Evolutionary conservation across 1,140 invertebrate species (phyloP).

Genomic region (Drepana arcuata): DNA sequence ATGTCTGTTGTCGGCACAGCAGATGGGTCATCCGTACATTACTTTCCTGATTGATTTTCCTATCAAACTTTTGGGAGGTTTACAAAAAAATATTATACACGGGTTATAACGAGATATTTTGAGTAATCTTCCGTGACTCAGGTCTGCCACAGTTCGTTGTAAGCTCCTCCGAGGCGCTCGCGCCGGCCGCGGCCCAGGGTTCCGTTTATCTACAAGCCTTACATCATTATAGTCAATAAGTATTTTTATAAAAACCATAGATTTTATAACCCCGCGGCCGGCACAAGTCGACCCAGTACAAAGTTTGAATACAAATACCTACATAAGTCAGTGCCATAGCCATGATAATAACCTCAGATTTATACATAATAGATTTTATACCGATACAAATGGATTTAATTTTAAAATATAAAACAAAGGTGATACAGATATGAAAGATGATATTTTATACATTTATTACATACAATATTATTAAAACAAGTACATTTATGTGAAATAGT

Average conservation of each 20-base stretch:
- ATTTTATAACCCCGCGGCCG: conserved; percentile 39
- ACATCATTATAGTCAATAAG: conserved; percentile 66
- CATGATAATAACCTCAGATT: conserved; percentile 63
- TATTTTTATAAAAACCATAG: conserved; percentile 66
- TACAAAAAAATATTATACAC: conserved; percentile 62
- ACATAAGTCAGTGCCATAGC: conserved; percentile 67
- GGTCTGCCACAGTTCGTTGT: conserved; percentile 48
- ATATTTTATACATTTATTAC: conserved; percentile 73
- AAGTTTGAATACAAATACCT: conserved; percentile 68
- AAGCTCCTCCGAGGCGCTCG: conserved; percentile 51
- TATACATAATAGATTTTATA: conserved; percentile 71
- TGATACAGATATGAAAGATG: conserved; percentile 71
- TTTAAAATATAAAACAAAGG: conserved; percentile 71
- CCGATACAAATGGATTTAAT: conserved; percentile 72
- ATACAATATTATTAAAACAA: conserved; percentile 66
- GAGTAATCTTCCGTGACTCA: conserved; percentile 55
- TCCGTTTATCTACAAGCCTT: conserved; percentile 42
- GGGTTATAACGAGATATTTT: too few species aligned
- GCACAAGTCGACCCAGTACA: conserved; percentile 29
- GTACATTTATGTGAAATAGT: conserved; percentile 64
- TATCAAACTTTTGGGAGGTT: conserved; percentile 71
- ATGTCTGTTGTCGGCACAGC: too few species aligned
- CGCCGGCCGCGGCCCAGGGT: conserved; percentile 25
- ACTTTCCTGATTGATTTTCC: conserved; percentile 57
- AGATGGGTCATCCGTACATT: too few species aligned